These are phyloP conservation scores for Podocnemis expansa DNA, from an alignment of 2,113 vertebrate species.

Conservation along the genomic window DNA sequence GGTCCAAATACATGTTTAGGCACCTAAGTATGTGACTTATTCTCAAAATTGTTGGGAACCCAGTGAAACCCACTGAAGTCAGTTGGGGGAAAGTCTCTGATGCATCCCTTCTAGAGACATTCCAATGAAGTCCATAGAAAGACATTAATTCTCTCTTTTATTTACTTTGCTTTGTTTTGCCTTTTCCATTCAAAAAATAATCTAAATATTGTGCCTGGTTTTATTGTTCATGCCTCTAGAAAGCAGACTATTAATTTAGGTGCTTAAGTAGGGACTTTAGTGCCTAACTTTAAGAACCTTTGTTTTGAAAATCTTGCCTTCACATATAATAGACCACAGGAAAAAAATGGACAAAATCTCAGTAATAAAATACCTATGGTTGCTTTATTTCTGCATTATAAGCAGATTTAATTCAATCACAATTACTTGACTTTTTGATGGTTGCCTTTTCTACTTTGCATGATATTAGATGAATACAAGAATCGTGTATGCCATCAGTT, in stretches of 20 bases:
- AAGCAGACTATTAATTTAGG: constrained; percentile 3
- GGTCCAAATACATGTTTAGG: not conserved
- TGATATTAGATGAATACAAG: not conserved
- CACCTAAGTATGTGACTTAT: not conserved
- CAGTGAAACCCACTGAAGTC: not conserved
- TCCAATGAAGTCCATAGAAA: not conserved
- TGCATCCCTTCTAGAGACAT: not conserved
- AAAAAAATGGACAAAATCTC: not conserved
- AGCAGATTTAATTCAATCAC: not conserved
- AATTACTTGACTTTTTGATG: not conserved
- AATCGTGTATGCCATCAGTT: not conserved
- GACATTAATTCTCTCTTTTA: too few species aligned
- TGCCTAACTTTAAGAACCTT: not conserved
- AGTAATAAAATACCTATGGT: not conserved
- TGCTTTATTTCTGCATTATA: not conserved
- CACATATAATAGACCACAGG: not conserved
- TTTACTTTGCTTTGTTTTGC: too few species aligned
- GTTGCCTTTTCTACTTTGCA: not conserved
- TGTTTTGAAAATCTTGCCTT: not conserved
- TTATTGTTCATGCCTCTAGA: not conserved
- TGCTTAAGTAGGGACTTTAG: not conserved
- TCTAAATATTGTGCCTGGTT: not conserved
- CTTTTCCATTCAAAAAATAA: not conserved
- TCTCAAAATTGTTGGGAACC: not conserved
- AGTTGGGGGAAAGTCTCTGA: not conserved